Evolutionary conservation across 2,888 invertebrate genomes (phyloP).

Genomic region (Oxycera nigricornis): DNA sequence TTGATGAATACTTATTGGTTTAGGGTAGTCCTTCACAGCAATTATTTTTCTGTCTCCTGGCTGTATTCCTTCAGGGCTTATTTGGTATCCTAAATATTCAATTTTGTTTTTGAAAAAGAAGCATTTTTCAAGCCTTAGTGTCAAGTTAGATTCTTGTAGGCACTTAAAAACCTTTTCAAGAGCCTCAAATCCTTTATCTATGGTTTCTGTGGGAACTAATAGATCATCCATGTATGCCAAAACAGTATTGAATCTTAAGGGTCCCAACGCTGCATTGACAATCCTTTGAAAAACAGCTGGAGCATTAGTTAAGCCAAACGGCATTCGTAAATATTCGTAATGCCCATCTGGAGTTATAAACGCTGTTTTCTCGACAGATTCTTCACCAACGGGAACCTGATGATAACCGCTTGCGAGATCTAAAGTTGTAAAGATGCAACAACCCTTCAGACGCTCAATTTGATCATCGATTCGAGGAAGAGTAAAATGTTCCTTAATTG

Average conservation of each 20-base stretch:
- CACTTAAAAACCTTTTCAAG: constrained; percentile 32
- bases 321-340: constrained; percentile 45
- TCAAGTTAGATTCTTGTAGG: constrained; percentile 34
- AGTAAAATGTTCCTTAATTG: background rate
- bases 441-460: background rate
- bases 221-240: constrained; percentile 44
- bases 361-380: constrained; percentile 49
- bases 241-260: constrained; percentile 5
- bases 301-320: constrained; percentile 41
- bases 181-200: constrained; percentile 31
- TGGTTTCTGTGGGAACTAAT: constrained; percentile 27
- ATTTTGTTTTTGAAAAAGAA: constrained; percentile 41
- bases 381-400: constrained; percentile 26
- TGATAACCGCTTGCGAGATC: constrained; percentile 40
- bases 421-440: background rate
- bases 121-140: constrained; percentile 41
- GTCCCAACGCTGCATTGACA: too few relatives aligned
- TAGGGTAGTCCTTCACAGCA: background rate
- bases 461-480: background rate
- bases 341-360: constrained; percentile 49
- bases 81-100: constrained; percentile 40
- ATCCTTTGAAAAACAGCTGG: too few relatives aligned
- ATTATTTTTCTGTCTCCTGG: background rate
- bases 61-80: background rate
- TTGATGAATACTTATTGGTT: background rate